These are phyloP conservation scores for Heliornis fulica DNA, from an alignment of 2,113 vertebrate genomes.

Conservation along the genomic window DNA sequence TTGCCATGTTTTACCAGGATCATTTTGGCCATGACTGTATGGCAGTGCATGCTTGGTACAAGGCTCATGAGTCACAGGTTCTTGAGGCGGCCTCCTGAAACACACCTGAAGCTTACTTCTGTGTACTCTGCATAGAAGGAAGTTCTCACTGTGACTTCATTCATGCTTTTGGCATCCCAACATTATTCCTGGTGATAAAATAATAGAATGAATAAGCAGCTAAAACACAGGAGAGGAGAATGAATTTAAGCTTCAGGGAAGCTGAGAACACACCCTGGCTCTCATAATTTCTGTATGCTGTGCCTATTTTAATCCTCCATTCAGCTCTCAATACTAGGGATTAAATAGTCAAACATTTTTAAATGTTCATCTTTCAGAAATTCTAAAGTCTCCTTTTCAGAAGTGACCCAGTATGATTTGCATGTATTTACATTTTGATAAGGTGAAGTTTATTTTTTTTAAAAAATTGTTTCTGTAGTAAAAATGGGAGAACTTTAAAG, in stretches of 20 bases:
- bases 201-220: slow-evolving; percentile 16
- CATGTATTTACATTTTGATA: neutral
- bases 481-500: neutral
- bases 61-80: neutral
- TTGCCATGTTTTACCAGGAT: neutral
- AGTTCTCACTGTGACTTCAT: neutral
- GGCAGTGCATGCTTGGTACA: neutral
- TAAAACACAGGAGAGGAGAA: neutral
- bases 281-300: neutral
- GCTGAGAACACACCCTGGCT: neutral
- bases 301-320: neutral
- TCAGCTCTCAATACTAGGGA: neutral
- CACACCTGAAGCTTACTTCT: neutral
- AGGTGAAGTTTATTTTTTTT: neutral
- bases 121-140: neutral
- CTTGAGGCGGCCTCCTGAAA: neutral
- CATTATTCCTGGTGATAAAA: neutral
- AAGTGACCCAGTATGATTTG: neutral
- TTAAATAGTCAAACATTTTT: neutral
- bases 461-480: neutral
- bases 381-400: neutral
- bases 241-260: neutral
- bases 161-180: slow-evolving; percentile 8
- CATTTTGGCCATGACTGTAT: neutral
- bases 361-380: neutral